Percentiles rank a stretch among this genome's conserved stretches.
These are phyloP conservation scores for Gallinago jamesoni DNA, from an alignment of 2,113 vertebrate species.

Conservation along the genomic window DNA sequence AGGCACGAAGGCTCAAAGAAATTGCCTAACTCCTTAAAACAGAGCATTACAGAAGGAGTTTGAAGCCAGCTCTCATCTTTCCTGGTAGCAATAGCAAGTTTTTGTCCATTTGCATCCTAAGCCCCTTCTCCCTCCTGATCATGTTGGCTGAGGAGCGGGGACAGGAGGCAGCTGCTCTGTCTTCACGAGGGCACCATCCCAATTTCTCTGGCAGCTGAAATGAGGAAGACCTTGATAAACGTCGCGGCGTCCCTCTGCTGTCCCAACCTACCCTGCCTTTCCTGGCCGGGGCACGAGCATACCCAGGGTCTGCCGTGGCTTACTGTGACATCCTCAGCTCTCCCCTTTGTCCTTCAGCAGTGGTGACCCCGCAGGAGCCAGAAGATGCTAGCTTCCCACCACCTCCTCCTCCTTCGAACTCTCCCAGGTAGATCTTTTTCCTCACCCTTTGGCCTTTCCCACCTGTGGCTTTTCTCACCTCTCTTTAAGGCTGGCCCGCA, in stretches of 20 bases:
- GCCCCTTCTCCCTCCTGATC: neutral
- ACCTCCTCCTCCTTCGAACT: neutral
- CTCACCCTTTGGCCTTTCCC: neutral
- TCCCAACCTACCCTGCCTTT: neutral
- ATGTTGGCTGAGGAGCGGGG: neutral
- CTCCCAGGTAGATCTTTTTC: neutral
- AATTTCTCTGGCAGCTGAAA: neutral
- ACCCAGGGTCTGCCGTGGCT: rapidly evolving
- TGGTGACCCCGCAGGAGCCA: neutral
- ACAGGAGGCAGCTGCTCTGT: neutral
- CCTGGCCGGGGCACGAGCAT: rapidly evolving
- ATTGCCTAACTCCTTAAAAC: neutral
- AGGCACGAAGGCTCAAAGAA: neutral
- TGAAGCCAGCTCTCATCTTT: neutral
- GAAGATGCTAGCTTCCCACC: neutral
- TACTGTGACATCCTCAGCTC: rapidly evolving
- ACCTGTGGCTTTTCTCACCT: neutral
- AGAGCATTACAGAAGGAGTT: neutral
- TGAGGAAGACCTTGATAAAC: neutral
- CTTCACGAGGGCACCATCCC: neutral
- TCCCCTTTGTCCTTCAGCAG: neutral
- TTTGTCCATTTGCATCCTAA: neutral
- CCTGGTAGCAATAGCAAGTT: neutral
- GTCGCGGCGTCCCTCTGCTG: rapidly evolving
- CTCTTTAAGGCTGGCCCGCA: neutral